Evolutionary conservation across 2,797 vertebrate species (phyloP).

Genomic region (Bucorvus abyssinicus): DNA sequence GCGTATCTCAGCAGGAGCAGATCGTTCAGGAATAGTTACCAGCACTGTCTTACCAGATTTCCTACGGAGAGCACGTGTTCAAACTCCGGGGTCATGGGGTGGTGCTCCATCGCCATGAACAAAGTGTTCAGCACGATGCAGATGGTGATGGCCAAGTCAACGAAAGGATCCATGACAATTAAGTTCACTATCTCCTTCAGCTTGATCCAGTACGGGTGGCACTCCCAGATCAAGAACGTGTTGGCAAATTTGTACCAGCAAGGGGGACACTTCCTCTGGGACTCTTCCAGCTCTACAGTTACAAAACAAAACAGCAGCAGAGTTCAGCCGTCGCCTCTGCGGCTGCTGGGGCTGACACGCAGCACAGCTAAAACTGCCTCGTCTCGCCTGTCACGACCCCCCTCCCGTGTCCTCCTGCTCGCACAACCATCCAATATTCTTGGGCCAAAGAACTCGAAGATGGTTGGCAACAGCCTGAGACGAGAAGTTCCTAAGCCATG

Average conservation of each 20-base stretch:
- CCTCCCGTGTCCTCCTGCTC: not conserved
- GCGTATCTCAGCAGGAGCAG: not conserved
- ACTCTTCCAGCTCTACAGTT: slow-evolving; percentile 91
- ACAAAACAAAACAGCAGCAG: slow-evolving; percentile 19
- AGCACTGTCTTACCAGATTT: slow-evolving; percentile 86
- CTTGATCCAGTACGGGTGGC: slow-evolving; percentile 91
- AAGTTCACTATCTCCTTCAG: slow-evolving; percentile 92
- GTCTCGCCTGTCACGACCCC: not conserved
- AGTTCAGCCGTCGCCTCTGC: not conserved
- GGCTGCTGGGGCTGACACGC: not conserved
- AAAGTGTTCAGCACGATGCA: slow-evolving; percentile 97
- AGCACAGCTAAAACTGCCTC: not conserved
- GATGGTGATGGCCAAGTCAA: slow-evolving; percentile 97
- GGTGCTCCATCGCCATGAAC: slow-evolving; percentile 99
- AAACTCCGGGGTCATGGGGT: slow-evolving; percentile 90
- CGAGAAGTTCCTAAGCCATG: not conserved
- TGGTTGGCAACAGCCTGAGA: not conserved
- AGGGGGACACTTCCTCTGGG: slow-evolving; percentile 95
- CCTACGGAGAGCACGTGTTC: slow-evolving; percentile 85
- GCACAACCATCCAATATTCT: not conserved
- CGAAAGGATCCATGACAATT: slow-evolving; percentile 98
- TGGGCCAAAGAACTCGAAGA: not conserved
- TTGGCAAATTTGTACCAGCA: slow-evolving; percentile 99
- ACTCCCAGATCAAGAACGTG: slow-evolving; percentile 95
- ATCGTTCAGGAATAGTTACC: fast-evolving